Percentiles rank a stretch among this genome's conserved stretches.
Conservation (phyloP, 2,797 vertebrate genomes). For the Microcaecilia unicolor region DNA sequence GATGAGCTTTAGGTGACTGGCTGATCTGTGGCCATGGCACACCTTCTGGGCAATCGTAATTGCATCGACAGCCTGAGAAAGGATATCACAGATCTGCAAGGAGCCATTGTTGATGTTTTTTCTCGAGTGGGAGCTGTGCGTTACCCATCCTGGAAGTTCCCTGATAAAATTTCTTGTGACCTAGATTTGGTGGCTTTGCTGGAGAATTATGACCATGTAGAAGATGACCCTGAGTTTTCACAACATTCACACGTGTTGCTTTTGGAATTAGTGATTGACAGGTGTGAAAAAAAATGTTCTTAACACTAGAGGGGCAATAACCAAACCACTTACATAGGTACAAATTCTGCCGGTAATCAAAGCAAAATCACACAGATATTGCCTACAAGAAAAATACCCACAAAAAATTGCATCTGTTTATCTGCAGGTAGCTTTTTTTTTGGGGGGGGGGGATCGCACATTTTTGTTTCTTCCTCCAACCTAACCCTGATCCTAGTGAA, state of each 20-base stretch:
- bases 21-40: too few relatives aligned
- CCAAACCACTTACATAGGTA: too few relatives aligned
- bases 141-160: constrained; percentile 86
- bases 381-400: too few relatives aligned
- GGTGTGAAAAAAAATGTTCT: constrained; percentile 51
- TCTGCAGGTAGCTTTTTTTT: too few relatives aligned
- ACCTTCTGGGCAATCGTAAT: constrained; percentile 61
- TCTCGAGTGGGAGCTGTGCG: constrained; percentile 70
- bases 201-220: constrained; percentile 72
- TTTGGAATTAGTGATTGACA: constrained; percentile 82
- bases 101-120: constrained; percentile 68
- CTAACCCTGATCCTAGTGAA: too few relatives aligned
- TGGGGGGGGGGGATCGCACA: too few relatives aligned
- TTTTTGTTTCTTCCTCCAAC: too few relatives aligned
- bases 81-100: constrained; percentile 80
- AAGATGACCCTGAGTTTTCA: constrained; percentile 70
- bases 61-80: constrained; percentile 74
- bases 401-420: too few relatives aligned
- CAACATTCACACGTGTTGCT: constrained; percentile 77
- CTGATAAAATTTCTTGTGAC: constrained; percentile 74
- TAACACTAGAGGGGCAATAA: too few relatives aligned
- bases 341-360: too few relatives aligned
- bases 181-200: constrained; percentile 73
- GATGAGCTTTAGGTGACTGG: too few relatives aligned
- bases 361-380: too few relatives aligned